Evolutionary conservation across 2,113 vertebrate species (phyloP).

Genomic region (Chloebia gouldiae): DNA sequence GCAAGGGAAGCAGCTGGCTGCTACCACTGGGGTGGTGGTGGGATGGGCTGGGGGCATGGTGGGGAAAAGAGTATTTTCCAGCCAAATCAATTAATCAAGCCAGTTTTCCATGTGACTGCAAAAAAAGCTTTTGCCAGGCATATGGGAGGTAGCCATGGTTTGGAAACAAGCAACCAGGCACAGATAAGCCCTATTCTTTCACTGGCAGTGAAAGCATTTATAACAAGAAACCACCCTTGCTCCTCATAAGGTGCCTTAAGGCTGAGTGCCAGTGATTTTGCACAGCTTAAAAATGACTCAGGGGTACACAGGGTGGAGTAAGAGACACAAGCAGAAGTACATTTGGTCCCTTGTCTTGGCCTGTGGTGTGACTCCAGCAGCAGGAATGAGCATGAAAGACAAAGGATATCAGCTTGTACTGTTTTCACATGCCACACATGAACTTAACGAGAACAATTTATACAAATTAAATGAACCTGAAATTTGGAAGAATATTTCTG

Average conservation of each 20-base stretch:
- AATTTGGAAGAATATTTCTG: not conserved
- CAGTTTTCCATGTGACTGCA: not conserved
- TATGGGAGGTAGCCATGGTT: not conserved
- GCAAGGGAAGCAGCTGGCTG: not conserved
- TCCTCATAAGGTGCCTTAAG: not conserved
- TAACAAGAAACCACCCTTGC: not conserved
- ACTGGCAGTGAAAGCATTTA: not conserved
- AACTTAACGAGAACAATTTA: not conserved
- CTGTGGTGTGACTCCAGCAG: not conserved
- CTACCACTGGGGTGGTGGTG: not conserved
- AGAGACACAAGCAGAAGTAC: not conserved
- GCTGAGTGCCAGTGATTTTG: not conserved
- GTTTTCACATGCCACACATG: not conserved
- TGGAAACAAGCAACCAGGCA: not conserved
- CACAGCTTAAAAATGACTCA: not conserved
- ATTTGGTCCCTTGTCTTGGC: not conserved
- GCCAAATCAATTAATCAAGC: not conserved
- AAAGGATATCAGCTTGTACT: not conserved
- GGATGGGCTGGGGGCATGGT: not conserved
- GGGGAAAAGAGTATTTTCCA: not conserved
- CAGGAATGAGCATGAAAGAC: not conserved
- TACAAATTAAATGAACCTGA: not conserved
- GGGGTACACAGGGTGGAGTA: not conserved
- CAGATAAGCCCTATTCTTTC: not conserved
- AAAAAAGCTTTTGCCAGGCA: not conserved